Conservation (phyloP, 2,888 invertebrate genomes). For the Philopedon plagiatum region DNA sequence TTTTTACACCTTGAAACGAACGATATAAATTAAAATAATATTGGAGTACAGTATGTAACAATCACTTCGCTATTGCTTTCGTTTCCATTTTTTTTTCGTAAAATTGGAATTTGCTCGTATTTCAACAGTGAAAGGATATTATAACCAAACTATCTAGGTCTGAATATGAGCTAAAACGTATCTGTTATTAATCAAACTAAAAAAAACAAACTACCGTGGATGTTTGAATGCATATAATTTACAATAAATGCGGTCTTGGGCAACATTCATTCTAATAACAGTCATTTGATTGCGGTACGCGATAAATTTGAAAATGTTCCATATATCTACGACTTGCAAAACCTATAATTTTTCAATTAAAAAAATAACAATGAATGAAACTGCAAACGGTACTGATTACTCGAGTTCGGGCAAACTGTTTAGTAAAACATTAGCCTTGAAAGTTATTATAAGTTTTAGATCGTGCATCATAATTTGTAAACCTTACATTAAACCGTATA, state of each 20-base stretch:
- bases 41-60: conserved; percentile 3
- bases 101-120: conserved; percentile 15
- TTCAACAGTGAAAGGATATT: conserved; percentile 20
- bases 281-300: neutral
- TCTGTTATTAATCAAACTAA: conserved; percentile 3
- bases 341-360: conserved; percentile 1
- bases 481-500: too few species aligned
- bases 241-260: conserved; percentile 4
- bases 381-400: neutral
- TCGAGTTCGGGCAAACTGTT: neutral
- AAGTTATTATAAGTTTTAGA: too few species aligned
- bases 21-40: too few species aligned
- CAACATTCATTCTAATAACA: conserved; percentile 13
- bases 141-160: conserved; percentile 9
- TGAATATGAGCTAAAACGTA: conserved; percentile 9
- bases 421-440: neutral
- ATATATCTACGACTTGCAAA: neutral
- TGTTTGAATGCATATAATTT: conserved; percentile 25
- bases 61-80: conserved; percentile 10
- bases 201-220: conserved; percentile 6
- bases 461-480: too few species aligned
- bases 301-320: neutral
- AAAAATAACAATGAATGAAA: conserved; percentile 16
- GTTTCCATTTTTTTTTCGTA: conserved; percentile 9
- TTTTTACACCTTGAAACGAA: too few species aligned